phyloP scores from a whole-genome alignment of 2,797 vertebrate genomes.

The Acipenser ruthenus region DNA sequence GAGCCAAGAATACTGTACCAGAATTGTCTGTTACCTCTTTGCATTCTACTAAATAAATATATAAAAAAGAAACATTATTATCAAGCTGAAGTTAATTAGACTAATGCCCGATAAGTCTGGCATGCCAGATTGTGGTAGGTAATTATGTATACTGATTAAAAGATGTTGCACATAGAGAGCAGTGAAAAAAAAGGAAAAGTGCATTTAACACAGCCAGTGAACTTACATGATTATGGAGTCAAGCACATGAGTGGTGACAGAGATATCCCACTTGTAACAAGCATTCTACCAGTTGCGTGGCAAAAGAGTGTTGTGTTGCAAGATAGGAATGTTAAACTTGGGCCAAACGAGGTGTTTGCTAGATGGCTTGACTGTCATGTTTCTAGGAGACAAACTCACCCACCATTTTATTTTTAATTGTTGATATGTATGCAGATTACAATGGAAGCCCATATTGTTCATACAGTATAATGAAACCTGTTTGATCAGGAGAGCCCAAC shows the following conservation, averaged over 20 bases:
- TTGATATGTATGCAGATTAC: too few relatives aligned
- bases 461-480: too few relatives aligned
- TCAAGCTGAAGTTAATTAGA: constrained; percentile 70
- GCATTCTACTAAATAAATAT: constrained; percentile 19
- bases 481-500: too few relatives aligned
- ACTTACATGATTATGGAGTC: constrained; percentile 37
- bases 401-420: too few relatives aligned
- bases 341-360: too few relatives aligned
- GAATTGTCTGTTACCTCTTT: constrained; percentile 4
- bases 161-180: constrained; percentile 46
- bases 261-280: too few relatives aligned
- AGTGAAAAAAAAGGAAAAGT: constrained; percentile 35
- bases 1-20: background rate
- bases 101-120: constrained; percentile 69
- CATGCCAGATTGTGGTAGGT: constrained; percentile 62
- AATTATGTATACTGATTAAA: constrained; percentile 68
- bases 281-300: too few relatives aligned
- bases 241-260: constrained; percentile 14
- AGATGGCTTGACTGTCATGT: too few relatives aligned
- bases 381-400: too few relatives aligned
- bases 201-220: constrained; percentile 33
- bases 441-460: too few relatives aligned
- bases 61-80: constrained; percentile 53
- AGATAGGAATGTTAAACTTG: too few relatives aligned
- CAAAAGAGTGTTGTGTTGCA: too few relatives aligned